Conservation (phyloP, 2,888 invertebrate species). For the Chrysomela aeneicollis region DNA sequence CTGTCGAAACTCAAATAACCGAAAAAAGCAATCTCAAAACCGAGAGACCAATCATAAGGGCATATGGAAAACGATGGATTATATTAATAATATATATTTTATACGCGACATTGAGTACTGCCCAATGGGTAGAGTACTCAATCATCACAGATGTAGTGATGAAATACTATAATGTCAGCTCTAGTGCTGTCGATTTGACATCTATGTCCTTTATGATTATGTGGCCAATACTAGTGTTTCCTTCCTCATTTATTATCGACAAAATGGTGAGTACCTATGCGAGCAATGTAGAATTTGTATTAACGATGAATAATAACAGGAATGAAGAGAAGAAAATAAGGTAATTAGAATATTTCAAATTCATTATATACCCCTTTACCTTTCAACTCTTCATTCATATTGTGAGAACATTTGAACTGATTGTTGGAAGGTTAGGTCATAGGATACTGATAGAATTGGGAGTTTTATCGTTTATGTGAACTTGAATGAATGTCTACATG, state of each 20-base stretch:
- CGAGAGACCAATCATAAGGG: conserved; percentile 58
- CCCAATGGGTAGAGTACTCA: conserved; percentile 96
- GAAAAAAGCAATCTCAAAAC: conserved; percentile 6
- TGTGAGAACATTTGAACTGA: too few relatives aligned
- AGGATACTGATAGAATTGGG: too few relatives aligned
- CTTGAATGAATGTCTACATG: too few relatives aligned
- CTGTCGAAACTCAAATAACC: neutral
- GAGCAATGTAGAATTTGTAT: conserved; percentile 54
- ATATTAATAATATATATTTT: conserved; percentile 84
- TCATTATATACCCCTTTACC: too few relatives aligned
- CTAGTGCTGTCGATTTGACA: conserved; percentile 88
- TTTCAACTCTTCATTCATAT: too few relatives aligned
- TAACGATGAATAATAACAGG: too few relatives aligned
- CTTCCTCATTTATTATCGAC: conserved; percentile 93
- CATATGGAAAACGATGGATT: conserved; percentile 80
- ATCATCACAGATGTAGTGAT: conserved; percentile 86
- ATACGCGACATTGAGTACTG: conserved; percentile 87
- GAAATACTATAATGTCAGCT: conserved; percentile 76
- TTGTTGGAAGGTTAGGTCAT: too few relatives aligned
- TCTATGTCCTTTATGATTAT: conserved; percentile 96
- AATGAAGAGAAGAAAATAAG: too few relatives aligned
- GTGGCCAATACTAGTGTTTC: conserved; percentile 95
- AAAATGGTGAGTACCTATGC: conserved; percentile 76
- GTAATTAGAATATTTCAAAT: too few relatives aligned
- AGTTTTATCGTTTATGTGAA: too few relatives aligned